These are phyloP conservation scores for Ciconia maguari DNA, from an alignment of 2,113 vertebrate species.

Conservation along the genomic window DNA sequence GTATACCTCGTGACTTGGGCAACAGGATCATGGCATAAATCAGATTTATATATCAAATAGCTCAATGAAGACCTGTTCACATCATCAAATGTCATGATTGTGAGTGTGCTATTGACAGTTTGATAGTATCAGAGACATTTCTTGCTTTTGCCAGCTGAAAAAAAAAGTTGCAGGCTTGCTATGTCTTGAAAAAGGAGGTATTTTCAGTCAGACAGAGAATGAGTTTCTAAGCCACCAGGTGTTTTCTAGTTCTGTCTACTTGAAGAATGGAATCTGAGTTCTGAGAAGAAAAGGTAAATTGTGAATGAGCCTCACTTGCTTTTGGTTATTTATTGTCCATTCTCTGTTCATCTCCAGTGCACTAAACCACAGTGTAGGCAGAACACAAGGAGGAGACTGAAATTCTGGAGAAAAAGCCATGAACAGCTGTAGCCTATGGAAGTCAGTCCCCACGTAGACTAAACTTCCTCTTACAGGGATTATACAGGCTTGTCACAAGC, in stretches of 20 bases:
- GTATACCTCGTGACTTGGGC: background rate
- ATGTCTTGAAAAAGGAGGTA: background rate
- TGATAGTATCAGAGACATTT: background rate
- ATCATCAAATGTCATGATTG: background rate
- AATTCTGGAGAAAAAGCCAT: background rate
- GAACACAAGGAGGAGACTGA: background rate
- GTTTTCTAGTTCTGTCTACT: background rate
- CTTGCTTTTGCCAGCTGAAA: background rate
- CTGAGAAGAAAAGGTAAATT: background rate
- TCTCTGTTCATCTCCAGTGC: background rate
- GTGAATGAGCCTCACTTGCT: background rate
- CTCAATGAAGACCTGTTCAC: background rate
- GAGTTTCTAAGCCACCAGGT: background rate
- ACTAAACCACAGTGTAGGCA: background rate
- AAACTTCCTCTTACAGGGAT: background rate
- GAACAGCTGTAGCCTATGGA: background rate
- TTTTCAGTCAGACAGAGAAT: background rate
- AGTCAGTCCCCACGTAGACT: background rate
- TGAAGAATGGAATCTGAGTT: background rate
- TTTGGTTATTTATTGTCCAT: background rate
- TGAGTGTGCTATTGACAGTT: background rate
- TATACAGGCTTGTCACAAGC: background rate
- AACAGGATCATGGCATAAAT: background rate
- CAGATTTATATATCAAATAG: background rate
- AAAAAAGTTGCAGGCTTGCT: background rate